Evolutionary conservation across 2,888 invertebrate species (phyloP).

Genomic region (Labia minor): DNA sequence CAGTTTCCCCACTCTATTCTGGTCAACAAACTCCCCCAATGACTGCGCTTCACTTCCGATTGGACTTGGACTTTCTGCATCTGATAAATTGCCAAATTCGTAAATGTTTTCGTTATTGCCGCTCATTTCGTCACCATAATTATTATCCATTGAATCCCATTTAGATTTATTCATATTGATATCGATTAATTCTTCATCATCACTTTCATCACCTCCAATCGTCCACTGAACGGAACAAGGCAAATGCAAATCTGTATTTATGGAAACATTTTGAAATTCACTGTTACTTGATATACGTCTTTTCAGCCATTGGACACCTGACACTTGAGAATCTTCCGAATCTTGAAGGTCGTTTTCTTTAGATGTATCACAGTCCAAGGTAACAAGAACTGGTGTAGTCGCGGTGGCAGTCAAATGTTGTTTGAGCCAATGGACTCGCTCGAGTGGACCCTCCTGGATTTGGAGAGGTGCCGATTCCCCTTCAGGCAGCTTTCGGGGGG

Average conservation of each 20-base stretch:
- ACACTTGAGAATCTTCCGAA: background rate
- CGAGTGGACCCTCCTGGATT: background rate
- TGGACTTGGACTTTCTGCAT: background rate
- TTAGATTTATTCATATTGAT: background rate
- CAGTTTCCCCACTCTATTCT: conserved; percentile 4
- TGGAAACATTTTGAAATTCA: background rate
- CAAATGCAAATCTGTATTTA: no score
- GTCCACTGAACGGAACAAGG: background rate
- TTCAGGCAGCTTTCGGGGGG: background rate
- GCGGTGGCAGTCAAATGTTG: background rate
- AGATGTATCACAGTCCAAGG: background rate
- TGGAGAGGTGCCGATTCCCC: background rate
- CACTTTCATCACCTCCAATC: background rate
- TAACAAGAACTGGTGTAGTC: background rate
- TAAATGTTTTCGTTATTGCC: no score
- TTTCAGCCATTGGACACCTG: conserved; percentile 5
- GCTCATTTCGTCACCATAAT: background rate
- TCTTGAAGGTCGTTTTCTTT: background rate
- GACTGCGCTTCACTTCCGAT: background rate
- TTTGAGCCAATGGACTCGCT: background rate
- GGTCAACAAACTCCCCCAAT: background rate
- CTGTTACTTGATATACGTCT: background rate
- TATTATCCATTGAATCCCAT: background rate
- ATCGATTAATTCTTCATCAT: background rate
- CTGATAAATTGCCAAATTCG: no score